Percentiles rank a stretch among this genome's conserved stretches.
Conservation (phyloP, 2,113 vertebrate species). For the Lontra canadensis region DNA sequence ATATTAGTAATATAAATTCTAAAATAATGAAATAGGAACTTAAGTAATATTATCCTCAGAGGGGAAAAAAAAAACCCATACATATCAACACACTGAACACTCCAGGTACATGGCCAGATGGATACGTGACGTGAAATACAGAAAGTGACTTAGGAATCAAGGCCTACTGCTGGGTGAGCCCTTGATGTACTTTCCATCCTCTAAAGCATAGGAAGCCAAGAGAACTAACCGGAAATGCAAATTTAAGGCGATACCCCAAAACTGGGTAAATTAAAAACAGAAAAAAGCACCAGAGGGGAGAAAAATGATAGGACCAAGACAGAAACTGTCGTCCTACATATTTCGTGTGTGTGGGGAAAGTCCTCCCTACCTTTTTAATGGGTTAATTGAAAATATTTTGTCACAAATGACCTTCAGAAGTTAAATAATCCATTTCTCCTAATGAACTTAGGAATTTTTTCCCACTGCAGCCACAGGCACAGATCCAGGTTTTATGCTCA, state of each 20-base stretch:
- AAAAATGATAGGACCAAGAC: background rate
- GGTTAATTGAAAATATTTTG: background rate
- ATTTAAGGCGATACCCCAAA: background rate
- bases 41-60: background rate
- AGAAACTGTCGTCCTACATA: background rate
- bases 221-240: background rate
- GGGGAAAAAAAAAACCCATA: background rate
- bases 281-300: background rate
- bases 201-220: background rate
- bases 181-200: background rate
- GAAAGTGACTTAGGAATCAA: background rate
- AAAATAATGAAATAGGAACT: background rate
- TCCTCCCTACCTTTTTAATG: background rate
- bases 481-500: background rate
- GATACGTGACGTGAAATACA: fast-evolving
- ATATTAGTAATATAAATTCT: background rate
- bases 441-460: background rate
- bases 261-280: background rate
- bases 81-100: background rate
- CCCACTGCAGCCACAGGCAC: fast-evolving
- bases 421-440: background rate
- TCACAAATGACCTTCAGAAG: background rate
- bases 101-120: background rate
- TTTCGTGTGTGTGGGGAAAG: background rate
- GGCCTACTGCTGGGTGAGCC: too few species aligned